Conservation (phyloP, 2,888 invertebrate genomes). For the Tenthredo mesomela region DNA sequence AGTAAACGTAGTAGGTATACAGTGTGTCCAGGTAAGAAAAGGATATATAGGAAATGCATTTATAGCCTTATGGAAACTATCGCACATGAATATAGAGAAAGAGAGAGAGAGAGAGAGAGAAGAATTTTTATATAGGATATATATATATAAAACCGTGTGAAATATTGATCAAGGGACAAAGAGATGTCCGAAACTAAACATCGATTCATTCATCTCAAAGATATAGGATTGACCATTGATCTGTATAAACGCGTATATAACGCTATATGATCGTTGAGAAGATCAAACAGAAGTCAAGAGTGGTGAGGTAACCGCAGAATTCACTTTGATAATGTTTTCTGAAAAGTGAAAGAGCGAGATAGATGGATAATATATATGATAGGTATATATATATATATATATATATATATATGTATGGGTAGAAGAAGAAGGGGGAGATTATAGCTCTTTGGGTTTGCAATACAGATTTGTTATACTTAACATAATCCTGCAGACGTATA, state of each 20-base stretch:
- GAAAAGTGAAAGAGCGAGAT: neutral
- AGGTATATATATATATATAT: neutral
- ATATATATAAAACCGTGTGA: neutral
- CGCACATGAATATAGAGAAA: too few relatives aligned
- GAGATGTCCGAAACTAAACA: neutral
- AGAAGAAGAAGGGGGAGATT: neutral
- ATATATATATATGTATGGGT: too few relatives aligned
- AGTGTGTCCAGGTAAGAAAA: neutral
- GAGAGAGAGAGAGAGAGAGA: too few relatives aligned
- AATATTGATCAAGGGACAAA: conserved; percentile 3
- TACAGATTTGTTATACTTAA: conserved; percentile 27
- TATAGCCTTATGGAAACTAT: neutral
- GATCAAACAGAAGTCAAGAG: neutral
- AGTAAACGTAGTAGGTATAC: neutral
- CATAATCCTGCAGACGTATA: neutral
- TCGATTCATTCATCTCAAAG: neutral
- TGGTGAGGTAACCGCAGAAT: neutral
- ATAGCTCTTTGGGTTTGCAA: conserved; percentile 5
- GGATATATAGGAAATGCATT: neutral
- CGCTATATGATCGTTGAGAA: neutral
- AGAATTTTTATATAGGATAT: neutral
- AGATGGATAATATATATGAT: neutral
- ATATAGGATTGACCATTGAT: neutral
- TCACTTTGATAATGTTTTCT: neutral
- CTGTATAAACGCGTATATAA: neutral